A percentile compares a stretch with the other conserved stretches of the same genome.
These are phyloP conservation scores for Gyps fulvus DNA, from an alignment of 2,113 vertebrate species.

Conservation along the genomic window DNA sequence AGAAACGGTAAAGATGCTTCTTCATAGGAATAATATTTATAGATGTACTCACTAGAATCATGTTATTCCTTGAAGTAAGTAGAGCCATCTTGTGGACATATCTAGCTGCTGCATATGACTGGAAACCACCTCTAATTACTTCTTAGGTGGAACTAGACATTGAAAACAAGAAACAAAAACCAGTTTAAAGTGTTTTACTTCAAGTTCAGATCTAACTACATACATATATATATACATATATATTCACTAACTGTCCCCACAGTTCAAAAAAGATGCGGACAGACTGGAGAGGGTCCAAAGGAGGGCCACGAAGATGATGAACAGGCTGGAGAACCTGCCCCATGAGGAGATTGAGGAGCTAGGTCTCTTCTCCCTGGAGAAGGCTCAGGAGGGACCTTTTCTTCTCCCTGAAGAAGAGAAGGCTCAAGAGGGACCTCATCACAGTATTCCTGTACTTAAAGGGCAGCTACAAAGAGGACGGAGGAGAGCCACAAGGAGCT, in stretches of 20 bases:
- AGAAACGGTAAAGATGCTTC: background rate
- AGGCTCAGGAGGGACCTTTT: background rate
- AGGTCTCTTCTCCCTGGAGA: background rate
- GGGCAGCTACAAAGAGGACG: background rate
- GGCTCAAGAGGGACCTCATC: accelerated
- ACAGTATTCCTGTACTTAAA: background rate
- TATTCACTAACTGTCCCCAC: background rate
- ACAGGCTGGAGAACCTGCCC: background rate
- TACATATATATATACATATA: background rate
- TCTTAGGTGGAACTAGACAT: background rate
- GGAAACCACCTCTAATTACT: background rate
- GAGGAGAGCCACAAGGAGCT: background rate
- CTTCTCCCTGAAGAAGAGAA: background rate
- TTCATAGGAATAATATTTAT: background rate
- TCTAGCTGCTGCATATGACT: background rate
- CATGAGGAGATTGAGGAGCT: background rate
- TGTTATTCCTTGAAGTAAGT: background rate
- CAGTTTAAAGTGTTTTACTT: background rate
- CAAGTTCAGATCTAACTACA: background rate
- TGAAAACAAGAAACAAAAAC: background rate
- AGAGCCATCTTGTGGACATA: background rate
- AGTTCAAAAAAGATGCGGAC: background rate
- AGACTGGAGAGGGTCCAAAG: background rate
- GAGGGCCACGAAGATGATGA: background rate
- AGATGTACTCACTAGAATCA: background rate